Percentiles rank a stretch among this genome's conserved stretches.
These are phyloP conservation scores for Sebastes kiyomatsui DNA, from an alignment of 2,797 vertebrate species.

Conservation along the genomic window DNA sequence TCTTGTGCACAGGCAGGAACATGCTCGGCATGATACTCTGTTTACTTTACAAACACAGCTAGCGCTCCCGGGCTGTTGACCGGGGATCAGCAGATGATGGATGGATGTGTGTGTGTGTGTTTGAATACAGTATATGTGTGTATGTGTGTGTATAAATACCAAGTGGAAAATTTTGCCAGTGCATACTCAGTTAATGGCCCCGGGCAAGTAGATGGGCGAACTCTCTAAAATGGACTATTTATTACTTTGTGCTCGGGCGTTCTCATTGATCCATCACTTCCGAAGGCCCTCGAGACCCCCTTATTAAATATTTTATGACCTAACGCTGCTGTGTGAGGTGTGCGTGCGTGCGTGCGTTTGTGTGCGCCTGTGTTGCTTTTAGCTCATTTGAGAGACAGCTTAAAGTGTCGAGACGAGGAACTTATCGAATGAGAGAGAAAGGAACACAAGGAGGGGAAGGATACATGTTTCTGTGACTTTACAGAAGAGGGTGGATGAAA, in stretches of 20 bases:
- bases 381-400: constrained; percentile 16
- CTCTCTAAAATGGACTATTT: constrained; percentile 51
- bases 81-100: not conserved
- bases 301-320: constrained; percentile 50
- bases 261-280: constrained; percentile 57
- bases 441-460: not conserved
- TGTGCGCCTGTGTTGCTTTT: not conserved
- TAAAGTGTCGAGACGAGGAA: not conserved
- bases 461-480: not conserved
- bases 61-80: not conserved
- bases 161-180: constrained; percentile 14
- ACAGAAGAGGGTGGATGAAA: not conserved
- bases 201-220: constrained; percentile 21
- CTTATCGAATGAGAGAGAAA: not conserved
- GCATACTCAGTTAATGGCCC: constrained; percentile 11
- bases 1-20: not conserved
- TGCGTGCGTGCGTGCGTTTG: not conserved
- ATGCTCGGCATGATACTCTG: not conserved
- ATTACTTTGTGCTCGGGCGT: constrained; percentile 26
- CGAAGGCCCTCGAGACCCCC: constrained; percentile 2
- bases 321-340: not conserved
- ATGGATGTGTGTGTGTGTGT: not conserved
- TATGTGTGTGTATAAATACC: not conserved
- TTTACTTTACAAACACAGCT: constrained; percentile 12
- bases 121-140: not conserved